Percentiles rank a stretch among this genome's conserved stretches.
Conservation (phyloP, 2,113 vertebrate species). For the Oncorhynchus clarkii region DNA sequence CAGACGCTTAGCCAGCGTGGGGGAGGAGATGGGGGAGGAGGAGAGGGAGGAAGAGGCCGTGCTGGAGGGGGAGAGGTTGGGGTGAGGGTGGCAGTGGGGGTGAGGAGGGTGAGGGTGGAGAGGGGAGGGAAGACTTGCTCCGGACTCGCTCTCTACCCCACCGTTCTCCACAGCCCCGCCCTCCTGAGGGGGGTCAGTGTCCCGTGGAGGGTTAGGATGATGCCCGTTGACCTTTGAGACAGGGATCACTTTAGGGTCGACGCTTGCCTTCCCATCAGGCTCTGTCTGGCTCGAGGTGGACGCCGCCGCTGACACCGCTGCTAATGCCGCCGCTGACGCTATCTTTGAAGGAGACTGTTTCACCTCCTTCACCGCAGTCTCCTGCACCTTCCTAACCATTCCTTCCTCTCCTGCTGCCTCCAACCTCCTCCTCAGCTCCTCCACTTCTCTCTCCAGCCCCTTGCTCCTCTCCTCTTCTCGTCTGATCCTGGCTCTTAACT, state of each 20-base stretch:
- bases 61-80: constrained; percentile 79
- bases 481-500: constrained; percentile 81
- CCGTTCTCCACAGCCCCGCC: constrained; percentile 66
- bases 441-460: constrained; percentile 84
- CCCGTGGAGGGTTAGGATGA: constrained; percentile 38
- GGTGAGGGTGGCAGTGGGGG: constrained; percentile 59
- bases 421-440: constrained; percentile 76
- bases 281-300: constrained; percentile 83
- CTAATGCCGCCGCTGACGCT: constrained; percentile 34
- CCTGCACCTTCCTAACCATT: constrained; percentile 42
- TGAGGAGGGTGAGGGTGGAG: constrained; percentile 66
- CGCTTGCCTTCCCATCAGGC: constrained; percentile 60
- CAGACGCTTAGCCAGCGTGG: constrained; percentile 83
- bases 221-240: constrained; percentile 84
- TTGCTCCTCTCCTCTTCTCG: constrained; percentile 84
- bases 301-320: background rate
- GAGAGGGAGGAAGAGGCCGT: constrained; percentile 91
- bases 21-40: constrained; percentile 92
- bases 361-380: constrained; percentile 9
- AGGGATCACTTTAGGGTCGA: constrained; percentile 41
- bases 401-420: constrained; percentile 42
- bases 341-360: constrained; percentile 40
- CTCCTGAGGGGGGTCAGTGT: constrained; percentile 51
- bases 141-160: constrained; percentile 73
- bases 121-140: constrained; percentile 49